Evolutionary conservation across 2,888 invertebrate species (phyloP), one percentile per base, ranked within the genome.

Genomic region (Drosophila yooni): DNA sequence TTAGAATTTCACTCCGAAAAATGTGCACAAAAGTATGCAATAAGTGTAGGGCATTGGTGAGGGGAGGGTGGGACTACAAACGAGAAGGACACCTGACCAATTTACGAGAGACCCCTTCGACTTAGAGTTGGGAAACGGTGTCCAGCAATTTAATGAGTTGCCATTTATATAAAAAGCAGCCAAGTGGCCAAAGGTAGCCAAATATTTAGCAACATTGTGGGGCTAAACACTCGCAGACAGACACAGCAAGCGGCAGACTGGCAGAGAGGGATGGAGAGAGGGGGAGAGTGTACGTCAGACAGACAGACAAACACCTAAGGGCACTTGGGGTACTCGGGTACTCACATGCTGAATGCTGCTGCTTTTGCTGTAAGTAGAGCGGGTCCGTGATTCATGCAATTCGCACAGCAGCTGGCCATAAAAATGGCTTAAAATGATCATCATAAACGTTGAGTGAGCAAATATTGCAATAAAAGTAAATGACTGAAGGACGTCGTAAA

Each of bases 371-470:
- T 10, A 54, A 57, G 65, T 51, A 51, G 78, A 48, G 71, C 40
- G 63, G 61, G 76, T 74, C 84, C 67, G 85, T 91, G 91, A 91
- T 91, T 92, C 92, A 91, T 91, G 89, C 91, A 90, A 88, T 90
- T 76, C 79, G 76, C 80, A 66, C 80, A 79, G 66, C 82, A 83
- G 80, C 76, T 86, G 87, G 80, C 83, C 92, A 93, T 93, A 92
- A 93, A 93, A 92, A 91, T 91, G 91, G 91, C 93, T 92, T 92
- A 91, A 93, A 93, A 92, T 92, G 92, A 93, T 92, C 92, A 92
- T 92, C 92, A 92, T 92, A 92, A 93, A 92, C 90, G 91, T 91
- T 92, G 92, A 92, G 92, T 92, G 92, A 91, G 92, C 92, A 92
- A 92, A 92, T 92, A 91, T 91, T 92, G 92, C 92, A 92, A 93